Evolutionary conservation across 2,797 vertebrate species (phyloP), one percentile per base, ranked within the genome.

Genomic region (Myoxocephalus aenaeus): DNA sequence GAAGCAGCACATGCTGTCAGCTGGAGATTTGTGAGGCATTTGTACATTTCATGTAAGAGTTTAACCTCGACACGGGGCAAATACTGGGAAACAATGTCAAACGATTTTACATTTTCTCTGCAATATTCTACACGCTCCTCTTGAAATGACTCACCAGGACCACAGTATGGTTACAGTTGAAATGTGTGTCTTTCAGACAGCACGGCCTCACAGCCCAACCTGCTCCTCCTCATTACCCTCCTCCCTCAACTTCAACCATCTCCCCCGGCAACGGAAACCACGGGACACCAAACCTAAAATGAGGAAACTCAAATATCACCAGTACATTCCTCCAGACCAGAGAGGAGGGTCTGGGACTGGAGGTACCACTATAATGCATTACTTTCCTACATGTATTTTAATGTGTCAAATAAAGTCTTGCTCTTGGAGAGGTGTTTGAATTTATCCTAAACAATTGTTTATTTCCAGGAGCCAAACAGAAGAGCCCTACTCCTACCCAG

Each of bases 291-390:
- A 96, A 88, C 94, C 96, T 65, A 96, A 96, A 87, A 96, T 96
- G 93, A 95, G 94, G 90, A 96, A 96, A 86, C 94, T 98, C 63
- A 97, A 97, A 83, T 97, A 98, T 92, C 96, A 98, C 88, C 97
- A 97, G 84, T 97, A 98, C 94, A 96, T 97, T 95, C 96, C 97
- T 80, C 96, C 96, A 6, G 94, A 96, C 88, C 96, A 95, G 74
- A 95, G 94, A 86, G 91, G 86, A 51, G 87, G 85, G 71, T 76
- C 90, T 67, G 94, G 91, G 77, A 86, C 85, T 7, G 92, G 86
- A 86, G 94, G 93, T 94, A 79, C 22, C n/a, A 20, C 25, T n/a
- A 9, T 10, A 17, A 20, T 46, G 2, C 10, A 68, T 61, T 13
- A 20, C 3, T 51, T 29, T 32, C 15, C 7, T 38, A 46, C 36